Base-by-base conservation (phyloP, 2,888 invertebrate species). In the Spisula subtruncata region DNA sequence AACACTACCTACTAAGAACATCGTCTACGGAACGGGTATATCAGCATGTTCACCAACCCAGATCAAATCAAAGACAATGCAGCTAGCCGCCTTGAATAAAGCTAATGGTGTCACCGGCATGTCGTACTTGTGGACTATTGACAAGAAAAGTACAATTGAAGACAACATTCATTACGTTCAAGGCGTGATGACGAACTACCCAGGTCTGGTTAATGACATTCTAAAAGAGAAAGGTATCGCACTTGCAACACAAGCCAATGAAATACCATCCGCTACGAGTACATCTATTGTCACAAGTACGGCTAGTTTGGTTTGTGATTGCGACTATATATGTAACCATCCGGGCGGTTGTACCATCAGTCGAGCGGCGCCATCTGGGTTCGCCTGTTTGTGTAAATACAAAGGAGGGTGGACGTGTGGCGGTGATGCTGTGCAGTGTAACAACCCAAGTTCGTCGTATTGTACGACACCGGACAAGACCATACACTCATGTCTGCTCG, bases 371-470 rank as follows among this genome's bases (percentile, higher is more conserved):
- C 75, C 79, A 16, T 41, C 48, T 41, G 75, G 75, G 25, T 46
- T 75, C 0, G 87, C 82, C 18, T 87, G 87, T 41, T 16, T 48
- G 2, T 87, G 87, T 29, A 56, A 56, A 32, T 86, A 86, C 32
- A 86, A 82, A 20, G 81, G 86, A 0, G 35, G 60, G 8, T 86
- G 86, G 86, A 86, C 86, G 25, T 86, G 86, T 48, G 86, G 86
- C 32, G 86, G 86, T 4, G n/a, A 6, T 5, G 86, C 71, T 20
- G 81, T 81, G 0, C 81, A 82, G 32, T 86, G 86, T 86, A 60
- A 48, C 0, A 51, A 82, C 32, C 25, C 66, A 5, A 10, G 4
- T 0, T 81, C 32, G 32, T 41, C 48, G 20, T 81, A 32, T 41
- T 86, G 48, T 29, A 25, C 60, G n/a, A 25, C n/a, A n/a, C 60